Base-by-base conservation (phyloP, 2,113 vertebrate species). In the Sphaerodactylus townsendi region DNA sequence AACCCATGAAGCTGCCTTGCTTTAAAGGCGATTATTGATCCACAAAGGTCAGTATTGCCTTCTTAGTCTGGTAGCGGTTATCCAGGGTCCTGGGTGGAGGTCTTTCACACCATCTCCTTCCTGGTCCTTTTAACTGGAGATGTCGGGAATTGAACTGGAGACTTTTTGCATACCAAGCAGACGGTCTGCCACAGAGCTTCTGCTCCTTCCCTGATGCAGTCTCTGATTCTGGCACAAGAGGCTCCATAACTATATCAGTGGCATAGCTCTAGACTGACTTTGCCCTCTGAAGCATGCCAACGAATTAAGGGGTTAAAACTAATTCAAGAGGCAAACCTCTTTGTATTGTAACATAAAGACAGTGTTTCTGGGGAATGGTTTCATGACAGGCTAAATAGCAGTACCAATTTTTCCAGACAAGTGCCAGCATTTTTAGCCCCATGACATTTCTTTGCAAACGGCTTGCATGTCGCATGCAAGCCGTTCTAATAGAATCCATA, bases 401-500 rank as follows among this genome's bases (percentile, higher is more conserved):
- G 68, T 25, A 69, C 64, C 77, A 59, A 69, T 35, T 64, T 69
- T 37, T 39, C 39, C 53, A 46, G 53, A 71, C 30, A 46, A 35
- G 68, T 50, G 70, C 30, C 48, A 64, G 37, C 11, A 8, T 62
- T 37, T 37, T 35, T 85, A 53, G 56, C 21, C 13, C n/a, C 39
- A 9, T 35, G 71, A n/a, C 41, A 48, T 78, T 33, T 64, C 75
- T 62, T 13, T 62, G 56, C 21, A 56, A 72, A 64, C 46, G 64
- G 56, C 66, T 78, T 62, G 39, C n/a, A 37, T 48, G 41, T 72
- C 41, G 37, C 76, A 72, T 71, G 75, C 68, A 14, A 30, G 15
- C 37, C 2, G 21, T 72, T 64, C n/a, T 37, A 85, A 79, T 79
- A 85, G 41, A 79, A 79, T 72, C 83, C 17, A 72, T 72, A 79